Evolutionary conservation across 2,888 invertebrate species (phyloP), one percentile per base, ranked within the genome.

Genomic region (Machimus atricapillus): DNA sequence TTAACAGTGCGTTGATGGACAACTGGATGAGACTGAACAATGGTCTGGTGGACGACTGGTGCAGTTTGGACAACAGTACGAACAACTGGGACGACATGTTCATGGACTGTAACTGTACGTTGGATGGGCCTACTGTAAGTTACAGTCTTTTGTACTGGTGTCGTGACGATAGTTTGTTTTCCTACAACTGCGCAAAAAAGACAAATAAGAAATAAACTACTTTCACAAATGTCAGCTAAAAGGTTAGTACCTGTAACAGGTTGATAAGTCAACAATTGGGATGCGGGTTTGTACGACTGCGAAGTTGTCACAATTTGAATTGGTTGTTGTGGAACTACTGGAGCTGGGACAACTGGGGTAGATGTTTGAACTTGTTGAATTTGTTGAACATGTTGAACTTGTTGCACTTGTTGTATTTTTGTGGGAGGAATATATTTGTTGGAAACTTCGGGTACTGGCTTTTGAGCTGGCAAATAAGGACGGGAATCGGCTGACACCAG

Each of bases 11-110:
- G 66, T 66, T 66, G 66, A 27, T 66, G 66, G 2, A 66, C 66
- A 66, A 66, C 23, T 27, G 66, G 66, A 19, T 66, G 66, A 23
- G 66, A 66, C 27, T 66, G 66, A 0, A 66, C 27, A 66, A 66
- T 12, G 12, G 66, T 82, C 12, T 58, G 58, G n/a, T 82, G 82
- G 14, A 82, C 58, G 12, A 82, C 82, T 58, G 82, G 82, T n/a
- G 52, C 37, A 66, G 34, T 19, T 58, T 82, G 82, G 8, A 82
- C 58, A 23, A 82, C 37, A 34, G 82, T 82, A 16, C 66, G 82
- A 1, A 82, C 82, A 66, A 66, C 82, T 82, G 82, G 82, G 31
- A 82, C 58, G 5, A 82, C 40, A 37, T 82, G 82, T 58, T 82
- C 19, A 7, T 58, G 82, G 14, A 82, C 19, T 19, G 82, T 37